Base-by-base conservation (phyloP, 2,113 vertebrate genomes). In the Thalassarche chlororhynchos region DNA sequence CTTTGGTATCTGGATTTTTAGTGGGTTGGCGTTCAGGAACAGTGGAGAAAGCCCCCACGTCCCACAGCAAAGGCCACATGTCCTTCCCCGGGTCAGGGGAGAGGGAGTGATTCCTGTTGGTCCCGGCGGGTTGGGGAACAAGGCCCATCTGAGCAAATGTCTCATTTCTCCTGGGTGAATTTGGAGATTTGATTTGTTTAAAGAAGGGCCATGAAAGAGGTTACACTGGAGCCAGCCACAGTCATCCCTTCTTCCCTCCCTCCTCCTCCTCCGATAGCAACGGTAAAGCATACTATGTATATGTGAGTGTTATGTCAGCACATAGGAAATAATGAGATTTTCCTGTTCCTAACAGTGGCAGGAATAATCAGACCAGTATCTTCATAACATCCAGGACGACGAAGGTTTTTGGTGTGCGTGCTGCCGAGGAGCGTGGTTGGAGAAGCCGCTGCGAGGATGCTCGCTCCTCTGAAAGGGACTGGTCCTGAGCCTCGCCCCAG, bases 71-170 rank as follows among this genome's bases (percentile, higher is more conserved):
- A 64, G 57, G 74, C 51, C 47, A 32, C 1, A 1, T 11, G 32
- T 34, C 51, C 31, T 64, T 60, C 57, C 28, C 2, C 1, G 1
- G 28, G 20, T 66, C 40, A 11, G 1, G 2, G 42, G 28, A 83
- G 44, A 72, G 54, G 44, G 54, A 19, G 16, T 3, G 12, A 51
- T 38, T 62, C 57, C 38, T 62, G 3, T 8, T 71, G 51, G 29
- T 70, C 36, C 46, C 5, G 0, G 6, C 1, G 2, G 6, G 25
- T 0, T 65, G 72, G 38, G 52, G 25, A 66, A 6, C 25, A 51
- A 14, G n/a, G 6, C 32, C 23, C 3, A 0, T n/a, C 40, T 51
- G n/a, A 94, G n/a, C 52, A 86, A 61, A 8, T 7, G 14, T 60
- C 69, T 78, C 5, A 2, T 84, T 95, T 46, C 57, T 91, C 9